Evolutionary conservation across 2,113 vertebrate genomes (phyloP), one percentile per base, ranked within the genome.

Genomic region (Cyphomyrus discorhynchus): DNA sequence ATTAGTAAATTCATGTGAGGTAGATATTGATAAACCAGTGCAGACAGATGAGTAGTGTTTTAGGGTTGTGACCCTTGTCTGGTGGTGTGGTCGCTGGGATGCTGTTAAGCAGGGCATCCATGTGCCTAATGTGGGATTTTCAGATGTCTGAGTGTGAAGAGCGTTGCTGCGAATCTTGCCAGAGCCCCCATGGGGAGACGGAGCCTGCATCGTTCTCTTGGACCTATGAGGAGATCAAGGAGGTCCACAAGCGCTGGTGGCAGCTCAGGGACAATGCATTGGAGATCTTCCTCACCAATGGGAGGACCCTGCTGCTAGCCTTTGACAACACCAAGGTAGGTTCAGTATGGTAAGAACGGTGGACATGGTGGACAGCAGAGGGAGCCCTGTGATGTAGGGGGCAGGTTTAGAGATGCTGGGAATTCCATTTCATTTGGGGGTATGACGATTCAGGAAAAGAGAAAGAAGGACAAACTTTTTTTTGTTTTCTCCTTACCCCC

Each of bases 211-310:
- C 98, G 0, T 99, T 99, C 95, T 99, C 98, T 89, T 99, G 98
- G 98, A 99, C 97, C 0, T 99, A 99, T 84, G 98, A 99, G 94
- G 98, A 99, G 95, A 99, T 99, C 90, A 99, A 99, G 89, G 98
- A 99, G 95, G 97, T 99, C 90, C 98, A 99, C 93, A 99, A 97
- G 92, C 97, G 98, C 58, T 99, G 98, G 98, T 99, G 98, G 98
- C 98, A 99, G 89, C 94, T 99, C 45, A 94, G 98, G 94, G 98
- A 99, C 94, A 99, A 99, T 15, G 98, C 98, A 2, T 95, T 99
- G 90, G 98, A 99, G 95, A 98, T 99, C 93, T 99, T 99, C 93
- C 95, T 99, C 90, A 98, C 98, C 89, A 99, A 99, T 11, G 98
- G 98, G 91, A 96, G 98, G 91, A 99, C 98, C 6, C 95, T 99